These are phyloP conservation scores for Poeciliopsis presidionis DNA, from an alignment of 2,797 vertebrate genomes.

Conservation along the genomic window DNA sequence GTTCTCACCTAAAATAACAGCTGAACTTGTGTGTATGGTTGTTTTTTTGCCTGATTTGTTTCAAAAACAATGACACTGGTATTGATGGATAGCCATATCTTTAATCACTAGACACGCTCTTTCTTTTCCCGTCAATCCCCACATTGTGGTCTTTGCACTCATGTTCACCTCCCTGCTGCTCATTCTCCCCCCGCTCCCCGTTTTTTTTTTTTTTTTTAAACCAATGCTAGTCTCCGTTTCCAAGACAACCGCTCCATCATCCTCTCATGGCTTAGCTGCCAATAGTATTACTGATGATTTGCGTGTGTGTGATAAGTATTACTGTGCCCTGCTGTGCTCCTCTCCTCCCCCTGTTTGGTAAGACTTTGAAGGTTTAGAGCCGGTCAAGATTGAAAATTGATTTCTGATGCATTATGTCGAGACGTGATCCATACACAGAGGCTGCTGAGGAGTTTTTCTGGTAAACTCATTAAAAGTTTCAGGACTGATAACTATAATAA, in stretches of 20 bases:
- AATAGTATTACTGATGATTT: constrained; percentile 55
- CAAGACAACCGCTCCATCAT: constrained; percentile 80
- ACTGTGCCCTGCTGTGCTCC: neutral
- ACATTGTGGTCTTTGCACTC: constrained; percentile 36
- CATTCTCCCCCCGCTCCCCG: constrained; percentile 44
- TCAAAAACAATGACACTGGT: constrained; percentile 21
- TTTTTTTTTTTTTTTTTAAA: constrained; percentile 29
- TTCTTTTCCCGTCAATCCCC: constrained; percentile 49
- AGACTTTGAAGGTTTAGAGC: constrained; percentile 58
- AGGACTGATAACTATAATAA: constrained; percentile 17
- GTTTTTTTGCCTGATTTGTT: constrained; percentile 44
- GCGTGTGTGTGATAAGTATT: constrained; percentile 47
- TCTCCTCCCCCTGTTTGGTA: constrained; percentile 30
- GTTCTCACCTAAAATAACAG: constrained; percentile 24
- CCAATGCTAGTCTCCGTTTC: constrained; percentile 72
- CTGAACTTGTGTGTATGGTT: constrained; percentile 28
- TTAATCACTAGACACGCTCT: neutral
- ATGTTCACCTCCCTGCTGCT: constrained; percentile 32
- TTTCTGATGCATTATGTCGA: constrained; percentile 45
- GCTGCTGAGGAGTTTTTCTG: constrained; percentile 40
- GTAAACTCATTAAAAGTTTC: constrained; percentile 57
- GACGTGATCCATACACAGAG: constrained; percentile 14
- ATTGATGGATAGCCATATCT: constrained; percentile 15
- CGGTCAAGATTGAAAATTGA: constrained; percentile 66
- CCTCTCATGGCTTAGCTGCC: constrained; percentile 59